phyloP scores from a whole-genome alignment of 2,888 invertebrate genomes.

The Clepsis dumicolana region DNA sequence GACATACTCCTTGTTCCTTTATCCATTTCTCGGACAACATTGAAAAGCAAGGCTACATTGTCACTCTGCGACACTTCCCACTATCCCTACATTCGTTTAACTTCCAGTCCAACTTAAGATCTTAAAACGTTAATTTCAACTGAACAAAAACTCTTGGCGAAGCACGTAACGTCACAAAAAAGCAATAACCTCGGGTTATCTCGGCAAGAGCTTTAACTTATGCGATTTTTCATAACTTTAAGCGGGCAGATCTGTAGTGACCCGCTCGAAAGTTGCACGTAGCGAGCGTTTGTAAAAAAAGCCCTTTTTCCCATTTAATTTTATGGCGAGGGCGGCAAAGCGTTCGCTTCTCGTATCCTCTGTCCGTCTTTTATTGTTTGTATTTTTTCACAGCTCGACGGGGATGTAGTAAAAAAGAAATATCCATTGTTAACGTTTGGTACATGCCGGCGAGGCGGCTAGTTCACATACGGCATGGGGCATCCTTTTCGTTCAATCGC shows the following conservation, averaged over 20 bases:
- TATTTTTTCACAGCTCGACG: constrained; percentile 69
- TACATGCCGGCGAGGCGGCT: constrained; percentile 51
- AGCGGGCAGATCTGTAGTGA: constrained; percentile 52
- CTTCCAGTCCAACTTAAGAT: constrained; percentile 48
- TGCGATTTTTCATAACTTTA: constrained; percentile 72
- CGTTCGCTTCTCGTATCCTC: constrained; percentile 60
- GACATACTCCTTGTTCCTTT: neutral
- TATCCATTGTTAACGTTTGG: constrained; percentile 69
- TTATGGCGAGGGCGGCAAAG: constrained; percentile 73
- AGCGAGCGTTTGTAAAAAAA: constrained; percentile 62
- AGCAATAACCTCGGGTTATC: constrained; percentile 67
- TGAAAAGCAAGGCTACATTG: constrained; percentile 27
- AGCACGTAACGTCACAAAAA: constrained; percentile 51
- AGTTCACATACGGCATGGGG: constrained; percentile 50
- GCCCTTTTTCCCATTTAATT: constrained; percentile 67
- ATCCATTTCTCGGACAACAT: constrained; percentile 7
- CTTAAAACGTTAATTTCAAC: constrained; percentile 57
- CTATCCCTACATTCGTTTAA: constrained; percentile 17
- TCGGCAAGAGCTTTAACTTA: constrained; percentile 64
- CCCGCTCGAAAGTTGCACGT: constrained; percentile 62
- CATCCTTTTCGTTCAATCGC: constrained; percentile 29
- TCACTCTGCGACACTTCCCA: constrained; percentile 11
- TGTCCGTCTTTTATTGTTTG: constrained; percentile 73
- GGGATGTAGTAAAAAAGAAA: constrained; percentile 64
- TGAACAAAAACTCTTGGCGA: constrained; percentile 47